These are phyloP conservation scores for Vireo altiloquus DNA, from an alignment of 2,113 vertebrate genomes.

Conservation along the genomic window DNA sequence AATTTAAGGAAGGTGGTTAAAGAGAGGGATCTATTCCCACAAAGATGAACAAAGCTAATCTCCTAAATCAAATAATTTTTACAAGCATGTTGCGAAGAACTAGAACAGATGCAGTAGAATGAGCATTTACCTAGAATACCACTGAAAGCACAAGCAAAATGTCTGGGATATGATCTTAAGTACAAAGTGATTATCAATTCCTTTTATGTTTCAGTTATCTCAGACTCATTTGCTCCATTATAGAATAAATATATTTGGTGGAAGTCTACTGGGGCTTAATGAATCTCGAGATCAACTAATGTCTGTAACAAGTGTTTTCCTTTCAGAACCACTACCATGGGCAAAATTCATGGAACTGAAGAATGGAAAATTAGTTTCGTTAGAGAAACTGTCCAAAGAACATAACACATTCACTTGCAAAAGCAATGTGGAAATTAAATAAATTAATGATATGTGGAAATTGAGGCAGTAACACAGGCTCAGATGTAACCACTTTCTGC, in stretches of 20 bases:
- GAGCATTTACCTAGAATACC: neutral
- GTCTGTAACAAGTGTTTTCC: neutral
- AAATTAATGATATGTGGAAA: neutral
- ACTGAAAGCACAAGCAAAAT: neutral
- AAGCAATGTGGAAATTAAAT: neutral
- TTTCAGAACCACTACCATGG: neutral
- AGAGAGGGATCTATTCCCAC: neutral
- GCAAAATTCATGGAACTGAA: neutral
- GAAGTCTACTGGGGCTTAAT: neutral
- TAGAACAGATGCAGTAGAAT: neutral
- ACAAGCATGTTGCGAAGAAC: neutral
- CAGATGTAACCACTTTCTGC: neutral
- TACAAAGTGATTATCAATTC: slow-evolving; percentile 1
- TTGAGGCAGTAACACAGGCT: neutral
- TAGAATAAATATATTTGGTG: neutral
- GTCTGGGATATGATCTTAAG: neutral
- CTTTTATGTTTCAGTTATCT: slow-evolving; percentile 38
- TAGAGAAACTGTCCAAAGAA: neutral
- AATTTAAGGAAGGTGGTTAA: neutral
- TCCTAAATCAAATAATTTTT: neutral
- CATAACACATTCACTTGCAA: neutral
- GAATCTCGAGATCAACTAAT: neutral
- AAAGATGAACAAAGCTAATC: neutral
- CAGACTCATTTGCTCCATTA: slow-evolving; percentile 1
- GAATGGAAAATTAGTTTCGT: neutral